A percentile compares a stretch with the other conserved stretches of the same genome.
phyloP scores from a whole-genome alignment of 2,888 invertebrate species.

The Ornithoptera priamus region DNA sequence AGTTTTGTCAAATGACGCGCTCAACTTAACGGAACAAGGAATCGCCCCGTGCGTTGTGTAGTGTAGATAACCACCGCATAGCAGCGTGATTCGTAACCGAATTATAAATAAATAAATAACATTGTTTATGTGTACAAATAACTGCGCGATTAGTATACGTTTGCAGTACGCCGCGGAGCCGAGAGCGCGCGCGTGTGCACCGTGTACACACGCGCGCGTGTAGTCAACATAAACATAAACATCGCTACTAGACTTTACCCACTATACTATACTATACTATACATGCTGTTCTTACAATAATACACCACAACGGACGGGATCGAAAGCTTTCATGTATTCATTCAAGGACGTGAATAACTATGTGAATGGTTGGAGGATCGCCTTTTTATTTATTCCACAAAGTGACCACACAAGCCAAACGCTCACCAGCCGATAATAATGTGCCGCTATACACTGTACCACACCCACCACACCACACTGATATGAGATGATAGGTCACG shows the following conservation, averaged over 20 bases:
- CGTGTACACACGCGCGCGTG: no score
- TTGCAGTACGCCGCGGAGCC: slow-evolving; percentile 26
- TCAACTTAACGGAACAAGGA: slow-evolving; percentile 17
- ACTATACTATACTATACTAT: slow-evolving; percentile 1
- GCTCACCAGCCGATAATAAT: no score
- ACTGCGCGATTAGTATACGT: slow-evolving; percentile 38
- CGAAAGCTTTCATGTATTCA: no score
- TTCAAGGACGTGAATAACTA: no score
- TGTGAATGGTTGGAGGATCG: no score
- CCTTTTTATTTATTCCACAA: no score
- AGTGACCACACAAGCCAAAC: no score
- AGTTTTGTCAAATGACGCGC: not conserved
- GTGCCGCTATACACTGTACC: no score
- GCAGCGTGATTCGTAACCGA: slow-evolving; percentile 30
- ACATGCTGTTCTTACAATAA: slow-evolving; percentile 31
- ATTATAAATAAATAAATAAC: slow-evolving; percentile 31
- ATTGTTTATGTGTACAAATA: slow-evolving; percentile 45
- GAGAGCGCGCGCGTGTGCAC: slow-evolving; percentile 18
- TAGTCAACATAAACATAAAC: slow-evolving; percentile 41
- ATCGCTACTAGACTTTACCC: slow-evolving; percentile 30
- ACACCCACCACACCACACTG: no score
- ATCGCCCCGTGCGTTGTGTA: slow-evolving; percentile 7
- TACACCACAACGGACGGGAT: not conserved
- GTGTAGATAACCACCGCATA: slow-evolving; percentile 23
- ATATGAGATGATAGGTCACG: no score